Evolutionary conservation across 1,140 invertebrate species (phyloP).

Genomic region (Phenacoccus solenopsis): DNA sequence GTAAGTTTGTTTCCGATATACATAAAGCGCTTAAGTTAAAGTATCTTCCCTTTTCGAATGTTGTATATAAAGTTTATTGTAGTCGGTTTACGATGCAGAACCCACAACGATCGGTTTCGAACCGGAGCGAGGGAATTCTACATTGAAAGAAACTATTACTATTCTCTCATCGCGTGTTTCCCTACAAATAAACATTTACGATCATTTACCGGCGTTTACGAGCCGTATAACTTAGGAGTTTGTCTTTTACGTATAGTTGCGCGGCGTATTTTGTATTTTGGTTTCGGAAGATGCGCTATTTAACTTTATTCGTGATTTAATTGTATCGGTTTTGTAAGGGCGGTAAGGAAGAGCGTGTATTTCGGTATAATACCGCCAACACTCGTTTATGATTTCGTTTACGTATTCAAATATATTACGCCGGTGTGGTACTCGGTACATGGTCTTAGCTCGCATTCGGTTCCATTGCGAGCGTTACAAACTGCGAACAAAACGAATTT

Average conservation of each 20-base stretch:
- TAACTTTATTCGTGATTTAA: neutral
- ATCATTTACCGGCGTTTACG: slow-evolving; percentile 16
- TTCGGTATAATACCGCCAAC: no score
- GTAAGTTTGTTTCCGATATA: slow-evolving; percentile 16
- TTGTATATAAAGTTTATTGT: slow-evolving; percentile 13
- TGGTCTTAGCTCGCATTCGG: no score
- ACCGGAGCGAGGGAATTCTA: slow-evolving; percentile 10
- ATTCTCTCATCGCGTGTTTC: slow-evolving; percentile 15
- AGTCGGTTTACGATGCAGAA: slow-evolving; percentile 16
- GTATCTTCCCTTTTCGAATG: slow-evolving; percentile 8
- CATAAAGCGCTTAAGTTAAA: slow-evolving; percentile 12
- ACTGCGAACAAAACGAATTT: no score
- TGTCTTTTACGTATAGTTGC: neutral
- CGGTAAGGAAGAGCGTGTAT: no score
- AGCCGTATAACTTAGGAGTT: slow-evolving; percentile 9
- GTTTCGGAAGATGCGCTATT: neutral
- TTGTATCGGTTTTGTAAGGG: neutral
- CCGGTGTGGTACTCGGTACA: no score
- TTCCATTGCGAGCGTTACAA: no score
- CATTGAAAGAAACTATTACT: slow-evolving; percentile 14
- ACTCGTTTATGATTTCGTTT: no score
- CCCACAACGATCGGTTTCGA: slow-evolving; percentile 11
- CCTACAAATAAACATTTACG: slow-evolving; percentile 18
- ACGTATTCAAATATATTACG: no score
- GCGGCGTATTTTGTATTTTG: neutral